Evolutionary conservation across 1,140 invertebrate species (phyloP).

Genomic region (Achroia grisella): DNA sequence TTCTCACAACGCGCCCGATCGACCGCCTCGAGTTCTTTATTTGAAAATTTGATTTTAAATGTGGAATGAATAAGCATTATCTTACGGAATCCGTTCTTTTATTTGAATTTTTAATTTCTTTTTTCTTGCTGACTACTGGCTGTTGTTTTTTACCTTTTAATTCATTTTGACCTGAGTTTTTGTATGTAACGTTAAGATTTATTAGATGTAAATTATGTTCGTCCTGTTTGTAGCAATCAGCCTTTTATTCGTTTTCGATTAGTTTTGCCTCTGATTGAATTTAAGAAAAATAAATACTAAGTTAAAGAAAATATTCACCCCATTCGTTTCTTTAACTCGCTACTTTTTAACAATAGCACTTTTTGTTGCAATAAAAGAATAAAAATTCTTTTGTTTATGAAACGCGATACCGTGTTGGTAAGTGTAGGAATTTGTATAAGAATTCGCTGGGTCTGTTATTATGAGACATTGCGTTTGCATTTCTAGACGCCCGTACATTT

Average conservation of each 20-base stretch:
- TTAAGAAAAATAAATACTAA: not conserved
- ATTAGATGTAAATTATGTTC: conserved; percentile 53
- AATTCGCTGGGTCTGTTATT: conserved; percentile 54
- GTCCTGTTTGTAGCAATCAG: conserved; percentile 5
- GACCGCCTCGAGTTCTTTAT: conserved; percentile 64
- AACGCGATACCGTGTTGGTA: conserved; percentile 25
- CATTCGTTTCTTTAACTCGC: too few relatives aligned
- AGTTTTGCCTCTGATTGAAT: conserved; percentile 15
- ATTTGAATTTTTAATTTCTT: conserved; percentile 71
- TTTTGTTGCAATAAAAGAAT: too few relatives aligned
- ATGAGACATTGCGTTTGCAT: conserved; percentile 25
- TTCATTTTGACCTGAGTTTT: conserved; percentile 34
- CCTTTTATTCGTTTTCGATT: conserved; percentile 20
- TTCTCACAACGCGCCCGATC: conserved; percentile 49
- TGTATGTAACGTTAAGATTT: conserved; percentile 31
- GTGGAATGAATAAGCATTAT: conserved; percentile 74
- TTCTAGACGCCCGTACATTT: conserved; percentile 12
- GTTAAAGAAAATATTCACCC: too few relatives aligned
- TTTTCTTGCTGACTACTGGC: conserved; percentile 58
- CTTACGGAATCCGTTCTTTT: conserved; percentile 68
- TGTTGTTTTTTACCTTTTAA: conserved; percentile 37
- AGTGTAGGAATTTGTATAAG: conserved; percentile 28
- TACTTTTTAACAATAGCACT: too few relatives aligned
- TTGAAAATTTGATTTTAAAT: conserved; percentile 73
- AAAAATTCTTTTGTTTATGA: conserved; percentile 25